Percentiles rank a stretch among this genome's conserved stretches.
These are phyloP conservation scores for Pristis pectinata DNA, from an alignment of 2,797 vertebrate genomes.

Conservation along the genomic window DNA sequence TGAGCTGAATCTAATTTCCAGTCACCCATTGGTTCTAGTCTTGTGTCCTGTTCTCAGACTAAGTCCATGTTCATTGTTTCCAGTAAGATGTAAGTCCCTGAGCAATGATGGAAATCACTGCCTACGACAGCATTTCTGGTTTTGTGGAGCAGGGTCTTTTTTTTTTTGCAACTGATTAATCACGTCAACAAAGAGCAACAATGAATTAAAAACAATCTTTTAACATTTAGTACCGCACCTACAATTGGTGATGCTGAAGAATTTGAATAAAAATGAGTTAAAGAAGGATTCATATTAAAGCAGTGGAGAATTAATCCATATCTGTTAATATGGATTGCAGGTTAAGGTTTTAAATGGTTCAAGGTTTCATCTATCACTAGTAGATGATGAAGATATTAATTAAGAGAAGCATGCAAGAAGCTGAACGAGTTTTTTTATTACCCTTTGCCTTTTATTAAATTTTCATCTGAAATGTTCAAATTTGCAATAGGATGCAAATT, in stretches of 20 bases:
- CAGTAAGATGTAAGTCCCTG: background rate
- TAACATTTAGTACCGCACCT: background rate
- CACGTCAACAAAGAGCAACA: background rate
- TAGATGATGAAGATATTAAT: background rate
- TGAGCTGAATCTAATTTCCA: background rate
- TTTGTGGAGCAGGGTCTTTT: background rate
- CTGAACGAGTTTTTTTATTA: background rate
- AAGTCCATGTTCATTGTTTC: background rate
- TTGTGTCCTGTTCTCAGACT: background rate
- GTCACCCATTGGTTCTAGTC: background rate
- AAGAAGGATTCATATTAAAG: background rate
- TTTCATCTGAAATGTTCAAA: background rate
- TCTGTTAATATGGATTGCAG: background rate
- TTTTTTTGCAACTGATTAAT: background rate
- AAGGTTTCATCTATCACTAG: background rate
- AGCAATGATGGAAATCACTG: background rate
- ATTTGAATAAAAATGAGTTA: background rate
- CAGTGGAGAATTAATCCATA: background rate
- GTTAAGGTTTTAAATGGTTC: background rate
- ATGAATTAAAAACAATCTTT: background rate
- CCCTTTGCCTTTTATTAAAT: background rate
- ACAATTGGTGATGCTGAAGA: background rate
- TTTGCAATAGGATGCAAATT: background rate
- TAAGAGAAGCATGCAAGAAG: background rate
- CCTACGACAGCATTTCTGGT: background rate